A percentile compares a stretch with the other conserved stretches of the same genome.
Evolutionary conservation across 1,140 invertebrate genomes (phyloP).

Genomic region (Nasonia vitripennis): DNA sequence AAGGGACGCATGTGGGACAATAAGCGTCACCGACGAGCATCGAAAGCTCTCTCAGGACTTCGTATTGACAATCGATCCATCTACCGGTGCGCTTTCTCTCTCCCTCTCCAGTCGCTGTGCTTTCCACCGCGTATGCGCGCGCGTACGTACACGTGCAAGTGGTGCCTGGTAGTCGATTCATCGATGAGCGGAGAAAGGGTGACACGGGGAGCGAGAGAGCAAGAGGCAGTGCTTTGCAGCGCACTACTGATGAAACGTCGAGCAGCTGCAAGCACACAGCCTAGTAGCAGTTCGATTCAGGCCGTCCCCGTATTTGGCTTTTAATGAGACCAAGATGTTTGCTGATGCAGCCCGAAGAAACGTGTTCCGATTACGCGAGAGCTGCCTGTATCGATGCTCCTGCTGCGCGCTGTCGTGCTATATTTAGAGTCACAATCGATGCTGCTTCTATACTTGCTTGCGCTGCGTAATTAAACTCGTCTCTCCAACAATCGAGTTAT

Average conservation of each 20-base stretch:
- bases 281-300: not conserved
- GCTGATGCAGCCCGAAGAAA: conserved; percentile 7
- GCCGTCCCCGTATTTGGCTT: not conserved
- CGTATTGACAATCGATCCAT: not conserved
- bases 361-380: not conserved
- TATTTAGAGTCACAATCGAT: no score
- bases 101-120: no score
- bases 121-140: no score
- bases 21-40: not conserved
- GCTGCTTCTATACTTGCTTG: no score
- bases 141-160: no score
- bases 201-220: not conserved
- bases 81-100: no score
- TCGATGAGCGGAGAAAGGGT: not conserved
- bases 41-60: not conserved
- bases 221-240: not conserved
- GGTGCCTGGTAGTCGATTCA: not conserved
- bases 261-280: not conserved
- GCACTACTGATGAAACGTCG: not conserved
- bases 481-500: no score
- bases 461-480: no score
- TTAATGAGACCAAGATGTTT: conserved; percentile 22
- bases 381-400: not conserved
- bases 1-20: not conserved
- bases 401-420: not conserved